Conservation (phyloP, 2,888 invertebrate species). For the Eledona agricola region DNA sequence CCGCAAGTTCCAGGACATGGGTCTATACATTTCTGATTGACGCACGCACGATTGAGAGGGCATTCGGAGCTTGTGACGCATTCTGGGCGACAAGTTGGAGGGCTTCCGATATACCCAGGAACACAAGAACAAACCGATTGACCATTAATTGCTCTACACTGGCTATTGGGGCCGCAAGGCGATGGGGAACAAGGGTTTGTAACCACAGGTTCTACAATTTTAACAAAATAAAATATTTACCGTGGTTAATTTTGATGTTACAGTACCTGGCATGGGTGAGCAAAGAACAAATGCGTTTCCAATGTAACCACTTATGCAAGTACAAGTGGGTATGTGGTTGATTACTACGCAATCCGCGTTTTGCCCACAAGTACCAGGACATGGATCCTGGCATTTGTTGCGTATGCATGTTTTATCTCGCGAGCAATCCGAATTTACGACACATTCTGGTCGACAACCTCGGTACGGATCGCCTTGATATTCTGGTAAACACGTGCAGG, state of each 20-base stretch:
- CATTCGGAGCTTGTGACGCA: slow-evolving; percentile 66
- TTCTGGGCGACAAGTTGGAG: slow-evolving; percentile 66
- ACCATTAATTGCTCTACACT: slow-evolving; percentile 66
- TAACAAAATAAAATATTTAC: slow-evolving; percentile 42
- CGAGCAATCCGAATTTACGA: slow-evolving; percentile 77
- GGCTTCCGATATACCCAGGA: slow-evolving; percentile 63
- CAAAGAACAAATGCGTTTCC: slow-evolving; percentile 79
- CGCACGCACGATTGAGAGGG: slow-evolving; percentile 65
- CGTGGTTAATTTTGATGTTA: too few relatives aligned
- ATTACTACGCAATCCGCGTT: slow-evolving; percentile 65
- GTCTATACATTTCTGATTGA: slow-evolving; percentile 70
- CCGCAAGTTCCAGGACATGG: slow-evolving; percentile 70
- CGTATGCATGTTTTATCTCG: slow-evolving; percentile 74
- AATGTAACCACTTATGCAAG: slow-evolving; percentile 70
- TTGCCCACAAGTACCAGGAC: slow-evolving; percentile 72
- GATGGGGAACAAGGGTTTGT: slow-evolving; percentile 72
- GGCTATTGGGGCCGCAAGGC: slow-evolving; percentile 69
- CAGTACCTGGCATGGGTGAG: slow-evolving; percentile 65
- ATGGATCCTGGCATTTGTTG: slow-evolving; percentile 78
- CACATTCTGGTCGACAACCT: slow-evolving; percentile 83
- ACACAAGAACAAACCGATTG: slow-evolving; percentile 69
- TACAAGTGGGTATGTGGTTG: slow-evolving; percentile 73
- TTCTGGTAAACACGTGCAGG: slow-evolving; percentile 76
- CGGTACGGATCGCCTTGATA: slow-evolving; percentile 78
- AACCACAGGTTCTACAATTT: slow-evolving; percentile 62